These are phyloP conservation scores for Zaprionus davidi DNA, from an alignment of 1,140 invertebrate species.

Conservation along the genomic window DNA sequence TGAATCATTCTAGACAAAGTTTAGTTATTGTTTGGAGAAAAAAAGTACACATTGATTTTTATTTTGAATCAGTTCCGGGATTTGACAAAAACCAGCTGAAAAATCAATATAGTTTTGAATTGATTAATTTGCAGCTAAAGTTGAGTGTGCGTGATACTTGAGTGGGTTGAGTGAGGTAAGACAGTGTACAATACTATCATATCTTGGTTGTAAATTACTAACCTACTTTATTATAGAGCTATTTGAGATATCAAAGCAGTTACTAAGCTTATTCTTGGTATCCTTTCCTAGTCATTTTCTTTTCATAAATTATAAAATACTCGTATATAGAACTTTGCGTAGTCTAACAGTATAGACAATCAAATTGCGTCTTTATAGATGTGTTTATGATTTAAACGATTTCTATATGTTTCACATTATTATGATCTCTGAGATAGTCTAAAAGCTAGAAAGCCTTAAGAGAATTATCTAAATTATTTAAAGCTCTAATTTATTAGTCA, in stretches of 20 bases:
- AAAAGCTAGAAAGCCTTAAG: no score
- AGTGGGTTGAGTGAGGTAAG: not conserved
- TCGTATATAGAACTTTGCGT: not conserved
- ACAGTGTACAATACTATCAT: not conserved
- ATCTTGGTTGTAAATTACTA: not conserved
- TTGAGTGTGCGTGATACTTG: not conserved
- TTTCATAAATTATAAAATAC: not conserved
- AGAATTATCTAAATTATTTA: no score
- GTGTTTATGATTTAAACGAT: no score
- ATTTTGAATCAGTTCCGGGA: conserved; percentile 3
- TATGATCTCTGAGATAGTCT: no score
- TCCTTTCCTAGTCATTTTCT: not conserved
- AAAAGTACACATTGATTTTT: not conserved
- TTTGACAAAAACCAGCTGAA: not conserved
- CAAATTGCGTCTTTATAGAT: no score
- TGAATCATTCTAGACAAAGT: not conserved
- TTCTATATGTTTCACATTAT: no score
- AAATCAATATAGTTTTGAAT: not conserved
- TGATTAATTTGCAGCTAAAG: not conserved
- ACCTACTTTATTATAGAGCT: not conserved
- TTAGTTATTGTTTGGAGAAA: not conserved
- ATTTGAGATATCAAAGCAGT: not conserved
- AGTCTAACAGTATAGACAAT: not conserved
- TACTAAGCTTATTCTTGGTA: not conserved
- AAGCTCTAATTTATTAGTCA: no score